Conservation (phyloP, 1,140 invertebrate genomes). For the Euschistus heros region DNA sequence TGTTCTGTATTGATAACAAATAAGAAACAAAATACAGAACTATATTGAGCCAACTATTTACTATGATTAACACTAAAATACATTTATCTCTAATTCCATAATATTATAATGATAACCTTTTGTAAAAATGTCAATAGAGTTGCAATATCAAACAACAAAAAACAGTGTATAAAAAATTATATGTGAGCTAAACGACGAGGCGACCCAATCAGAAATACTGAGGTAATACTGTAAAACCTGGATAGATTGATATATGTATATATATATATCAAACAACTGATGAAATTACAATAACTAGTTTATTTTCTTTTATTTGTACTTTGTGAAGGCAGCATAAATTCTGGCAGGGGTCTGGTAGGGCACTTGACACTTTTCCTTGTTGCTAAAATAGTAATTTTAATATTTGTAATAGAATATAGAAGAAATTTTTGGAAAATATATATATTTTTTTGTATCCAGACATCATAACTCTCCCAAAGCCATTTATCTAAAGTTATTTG, state of each 20-base stretch:
- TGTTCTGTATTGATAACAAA: constrained; percentile 11
- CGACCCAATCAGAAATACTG: constrained; percentile 16
- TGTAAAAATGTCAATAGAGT: constrained; percentile 15
- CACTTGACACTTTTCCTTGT: not conserved
- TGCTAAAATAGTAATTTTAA: constrained; percentile 1
- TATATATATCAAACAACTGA: not conserved
- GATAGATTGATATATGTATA: constrained; percentile 6
- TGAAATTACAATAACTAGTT: constrained; percentile 8
- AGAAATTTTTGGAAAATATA: constrained; percentile 14
- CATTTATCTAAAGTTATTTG: constrained; percentile 10
- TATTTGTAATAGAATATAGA: constrained; percentile 6
- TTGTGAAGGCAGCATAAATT: constrained; percentile 26
- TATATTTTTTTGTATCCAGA: constrained; percentile 3
- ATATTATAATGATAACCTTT: constrained; percentile 18
- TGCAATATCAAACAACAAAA: constrained; percentile 17
- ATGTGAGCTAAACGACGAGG: constrained; percentile 18
- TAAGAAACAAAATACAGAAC: constrained; percentile 21
- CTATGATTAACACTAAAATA: constrained; percentile 24
- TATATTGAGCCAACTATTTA: constrained; percentile 24
- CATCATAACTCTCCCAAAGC: not conserved
- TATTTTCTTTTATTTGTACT: constrained; percentile 25
- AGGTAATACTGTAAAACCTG: constrained; percentile 20
- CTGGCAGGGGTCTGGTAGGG: constrained; percentile 8
- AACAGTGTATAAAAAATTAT: constrained; percentile 20
- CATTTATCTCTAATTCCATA: constrained; percentile 21